Conservation (phyloP, 2,888 invertebrate genomes). For the Drosophila niveifrons region DNA sequence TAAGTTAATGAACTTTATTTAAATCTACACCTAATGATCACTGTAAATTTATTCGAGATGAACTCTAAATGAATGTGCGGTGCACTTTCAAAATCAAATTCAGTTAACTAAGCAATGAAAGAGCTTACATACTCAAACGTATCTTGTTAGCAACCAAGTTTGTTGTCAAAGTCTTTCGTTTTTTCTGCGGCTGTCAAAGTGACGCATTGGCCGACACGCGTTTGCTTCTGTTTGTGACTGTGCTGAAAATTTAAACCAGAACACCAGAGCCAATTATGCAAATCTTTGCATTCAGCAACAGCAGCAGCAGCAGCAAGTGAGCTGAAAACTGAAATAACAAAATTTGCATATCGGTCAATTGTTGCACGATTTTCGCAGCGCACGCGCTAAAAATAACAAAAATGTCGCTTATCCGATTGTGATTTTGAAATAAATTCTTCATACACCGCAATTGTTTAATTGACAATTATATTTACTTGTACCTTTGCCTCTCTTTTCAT, state of each 20-base stretch:
- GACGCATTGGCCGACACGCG: slow-evolving; percentile 53
- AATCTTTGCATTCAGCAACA: slow-evolving; percentile 44
- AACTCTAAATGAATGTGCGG: neutral
- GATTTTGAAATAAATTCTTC: slow-evolving; percentile 50
- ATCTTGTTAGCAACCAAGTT: slow-evolving; percentile 37
- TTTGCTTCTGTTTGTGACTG: slow-evolving; percentile 64
- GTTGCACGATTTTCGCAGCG: slow-evolving; percentile 63
- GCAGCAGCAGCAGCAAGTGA: slow-evolving; percentile 40
- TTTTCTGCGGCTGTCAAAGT: slow-evolving; percentile 48
- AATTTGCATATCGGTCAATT: slow-evolving; percentile 78
- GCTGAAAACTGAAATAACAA: slow-evolving; percentile 37
- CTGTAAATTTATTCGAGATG: neutral
- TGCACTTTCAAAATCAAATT: neutral
- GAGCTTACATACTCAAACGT: neutral
- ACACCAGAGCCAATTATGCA: slow-evolving; percentile 74
- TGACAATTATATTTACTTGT: slow-evolving; percentile 19
- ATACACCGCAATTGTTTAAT: slow-evolving; percentile 18
- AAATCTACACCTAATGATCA: neutral
- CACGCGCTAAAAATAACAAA: slow-evolving; percentile 68
- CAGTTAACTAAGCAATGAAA: neutral
- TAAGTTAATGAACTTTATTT: slow-evolving; percentile 10
- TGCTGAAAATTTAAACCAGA: slow-evolving; percentile 66
- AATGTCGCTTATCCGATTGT: slow-evolving; percentile 25
- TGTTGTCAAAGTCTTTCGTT: slow-evolving; percentile 47
- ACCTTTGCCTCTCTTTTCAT: slow-evolving; percentile 6